These are phyloP conservation scores for Melanocharis versteri DNA, from an alignment of 2,113 vertebrate genomes.

Conservation along the genomic window DNA sequence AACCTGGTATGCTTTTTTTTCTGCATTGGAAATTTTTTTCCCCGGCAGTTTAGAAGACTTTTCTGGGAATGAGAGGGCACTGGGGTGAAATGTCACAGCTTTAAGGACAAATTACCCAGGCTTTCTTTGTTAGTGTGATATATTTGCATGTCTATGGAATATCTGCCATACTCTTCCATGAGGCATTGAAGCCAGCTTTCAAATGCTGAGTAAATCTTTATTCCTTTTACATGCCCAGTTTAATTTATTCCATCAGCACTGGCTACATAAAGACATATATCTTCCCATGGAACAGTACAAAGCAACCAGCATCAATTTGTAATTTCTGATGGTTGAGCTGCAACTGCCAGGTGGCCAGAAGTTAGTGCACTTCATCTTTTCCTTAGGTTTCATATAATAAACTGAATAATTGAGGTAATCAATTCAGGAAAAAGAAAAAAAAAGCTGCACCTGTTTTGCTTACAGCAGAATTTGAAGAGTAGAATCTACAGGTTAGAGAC, in stretches of 20 bases:
- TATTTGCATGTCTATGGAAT: background rate
- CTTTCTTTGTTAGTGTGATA: slow-evolving; percentile 5
- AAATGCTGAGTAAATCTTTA: slow-evolving; percentile 36
- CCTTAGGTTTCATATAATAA: slow-evolving; percentile 32
- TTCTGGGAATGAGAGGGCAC: background rate
- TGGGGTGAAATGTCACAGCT: background rate
- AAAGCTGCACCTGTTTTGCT: slow-evolving; percentile 32
- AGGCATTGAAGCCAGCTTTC: slow-evolving; percentile 17
- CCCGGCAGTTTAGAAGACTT: background rate
- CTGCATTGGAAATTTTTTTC: background rate
- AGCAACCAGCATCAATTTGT: slow-evolving; percentile 44
- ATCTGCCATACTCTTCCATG: slow-evolving; percentile 14
- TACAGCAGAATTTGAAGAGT: background rate
- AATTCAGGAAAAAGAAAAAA: background rate
- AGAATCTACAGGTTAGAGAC: background rate
- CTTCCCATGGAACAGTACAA: slow-evolving; percentile 19
- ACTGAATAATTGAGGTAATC: slow-evolving; percentile 40
- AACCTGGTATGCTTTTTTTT: background rate
- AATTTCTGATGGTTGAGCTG: slow-evolving; percentile 36
- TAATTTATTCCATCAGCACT: slow-evolving; percentile 51
- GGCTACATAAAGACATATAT: slow-evolving; percentile 44
- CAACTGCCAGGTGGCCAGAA: slow-evolving; percentile 27
- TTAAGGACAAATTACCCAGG: slow-evolving; percentile 3
- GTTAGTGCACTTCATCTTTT: slow-evolving; percentile 33
- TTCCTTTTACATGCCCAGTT: slow-evolving; percentile 36